Conservation (phyloP, 2,113 vertebrate genomes). For the Meriones unguiculatus region DNA sequence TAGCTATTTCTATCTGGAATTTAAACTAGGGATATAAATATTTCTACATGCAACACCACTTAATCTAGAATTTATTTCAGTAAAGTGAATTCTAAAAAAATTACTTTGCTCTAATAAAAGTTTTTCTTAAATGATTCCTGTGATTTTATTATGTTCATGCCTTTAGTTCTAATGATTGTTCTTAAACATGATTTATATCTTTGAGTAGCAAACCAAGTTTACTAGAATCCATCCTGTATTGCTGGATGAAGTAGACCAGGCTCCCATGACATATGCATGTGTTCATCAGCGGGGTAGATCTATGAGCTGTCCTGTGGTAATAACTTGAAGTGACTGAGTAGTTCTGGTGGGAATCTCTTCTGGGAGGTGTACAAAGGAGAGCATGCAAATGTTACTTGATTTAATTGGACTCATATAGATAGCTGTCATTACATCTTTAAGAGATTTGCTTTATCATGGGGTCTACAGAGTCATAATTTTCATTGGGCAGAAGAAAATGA, state of each 20-base stretch:
- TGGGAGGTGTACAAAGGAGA: constrained; percentile 62
- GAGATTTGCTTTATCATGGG: constrained; percentile 62
- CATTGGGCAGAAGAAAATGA: constrained; percentile 30
- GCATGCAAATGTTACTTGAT: constrained; percentile 69
- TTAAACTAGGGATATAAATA: constrained; percentile 63
- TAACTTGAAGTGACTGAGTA: constrained; percentile 61
- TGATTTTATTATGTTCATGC: constrained; percentile 40
- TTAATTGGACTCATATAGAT: constrained; percentile 72
- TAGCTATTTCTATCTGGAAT: constrained; percentile 46
- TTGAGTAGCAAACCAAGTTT: constrained; percentile 67
- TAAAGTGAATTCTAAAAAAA: constrained; percentile 16
- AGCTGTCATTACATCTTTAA: constrained; percentile 68
- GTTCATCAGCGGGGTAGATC: constrained; percentile 70
- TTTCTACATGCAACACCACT: background rate
- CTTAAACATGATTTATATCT: constrained; percentile 73
- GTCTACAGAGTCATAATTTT: constrained; percentile 69
- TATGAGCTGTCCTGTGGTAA: constrained; percentile 61
- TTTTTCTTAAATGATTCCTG: constrained; percentile 55
- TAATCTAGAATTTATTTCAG: constrained; percentile 51
- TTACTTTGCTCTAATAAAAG: constrained; percentile 2
- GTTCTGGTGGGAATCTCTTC: constrained; percentile 62
- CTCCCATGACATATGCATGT: constrained; percentile 67
- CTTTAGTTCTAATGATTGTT: constrained; percentile 57
- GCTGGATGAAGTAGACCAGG: constrained; percentile 70
- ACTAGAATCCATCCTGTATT: constrained; percentile 68